Conservation (phyloP, 2,797 vertebrate genomes). For the Crenuchus spilurus region DNA sequence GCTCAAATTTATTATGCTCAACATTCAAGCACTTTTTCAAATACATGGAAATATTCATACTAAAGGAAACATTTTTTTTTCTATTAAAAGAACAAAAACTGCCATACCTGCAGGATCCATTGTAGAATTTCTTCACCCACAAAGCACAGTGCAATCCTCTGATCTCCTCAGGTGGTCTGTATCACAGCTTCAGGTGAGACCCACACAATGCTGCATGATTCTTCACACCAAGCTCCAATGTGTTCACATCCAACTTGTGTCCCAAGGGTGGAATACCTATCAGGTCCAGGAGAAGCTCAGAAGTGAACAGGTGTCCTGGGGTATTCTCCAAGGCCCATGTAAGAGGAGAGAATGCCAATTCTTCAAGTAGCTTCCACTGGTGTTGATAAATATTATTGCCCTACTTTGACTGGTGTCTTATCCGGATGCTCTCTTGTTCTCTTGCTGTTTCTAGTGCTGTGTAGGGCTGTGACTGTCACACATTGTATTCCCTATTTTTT, state of each 20-base stretch:
- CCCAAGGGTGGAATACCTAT: not conserved
- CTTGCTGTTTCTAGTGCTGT: conserved; percentile 67
- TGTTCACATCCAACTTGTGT: conserved; percentile 16
- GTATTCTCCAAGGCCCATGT: conserved; percentile 3
- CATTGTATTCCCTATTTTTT: conserved; percentile 72
- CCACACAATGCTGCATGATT: conserved; percentile 4
- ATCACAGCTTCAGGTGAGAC: conserved; percentile 10
- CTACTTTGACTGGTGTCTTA: conserved; percentile 32
- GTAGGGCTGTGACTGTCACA: conserved; percentile 84
- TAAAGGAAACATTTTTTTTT: too few species aligned
- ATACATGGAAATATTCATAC: not conserved
- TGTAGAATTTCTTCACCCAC: not conserved
- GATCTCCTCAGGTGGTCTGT: not conserved
- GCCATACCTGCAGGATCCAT: conserved; percentile 16
- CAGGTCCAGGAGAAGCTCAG: conserved; percentile 1
- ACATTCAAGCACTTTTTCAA: not conserved
- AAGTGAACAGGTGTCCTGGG: conserved; percentile 28
- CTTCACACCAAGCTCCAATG: conserved; percentile 20
- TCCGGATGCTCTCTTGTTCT: conserved; percentile 51
- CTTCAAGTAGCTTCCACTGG: conserved; percentile 31
- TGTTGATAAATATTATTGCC: conserved; percentile 36
- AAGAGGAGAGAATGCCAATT: conserved; percentile 17
- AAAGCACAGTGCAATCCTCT: not conserved
- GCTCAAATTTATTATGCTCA: not conserved
- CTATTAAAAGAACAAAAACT: too few species aligned